Conservation (phyloP, 2,797 vertebrate species). For the Arnoldichthys spilopterus region DNA sequence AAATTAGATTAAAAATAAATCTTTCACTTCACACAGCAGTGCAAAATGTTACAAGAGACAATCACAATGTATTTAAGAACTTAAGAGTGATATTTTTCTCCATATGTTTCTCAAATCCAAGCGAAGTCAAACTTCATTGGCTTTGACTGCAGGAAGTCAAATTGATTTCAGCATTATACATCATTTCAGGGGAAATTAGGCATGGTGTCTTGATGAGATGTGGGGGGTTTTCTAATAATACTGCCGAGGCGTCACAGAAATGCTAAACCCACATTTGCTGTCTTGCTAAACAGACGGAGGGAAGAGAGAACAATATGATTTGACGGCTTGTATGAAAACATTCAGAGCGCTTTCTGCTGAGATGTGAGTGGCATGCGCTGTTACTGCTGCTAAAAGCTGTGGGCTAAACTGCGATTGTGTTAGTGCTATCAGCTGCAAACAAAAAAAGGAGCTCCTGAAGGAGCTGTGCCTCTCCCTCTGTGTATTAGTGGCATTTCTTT, state of each 20-base stretch:
- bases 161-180: neutral
- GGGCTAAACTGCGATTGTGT: constrained; percentile 63
- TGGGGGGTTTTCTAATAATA: constrained; percentile 1
- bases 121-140: neutral
- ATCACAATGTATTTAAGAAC: no score
- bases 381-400: constrained; percentile 66
- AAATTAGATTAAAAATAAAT: no score
- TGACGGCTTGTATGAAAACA: constrained; percentile 32
- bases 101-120: neutral
- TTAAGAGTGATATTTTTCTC: no score
- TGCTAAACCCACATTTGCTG: neutral
- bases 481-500: constrained; percentile 56
- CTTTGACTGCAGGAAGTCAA: neutral
- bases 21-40: no score
- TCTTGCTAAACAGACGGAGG: constrained; percentile 17
- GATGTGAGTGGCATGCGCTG: constrained; percentile 64
- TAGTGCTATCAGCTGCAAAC: constrained; percentile 47
- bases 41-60: no score
- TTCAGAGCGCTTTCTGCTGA: constrained; percentile 54
- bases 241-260: neutral
- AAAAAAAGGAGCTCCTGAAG: constrained; percentile 5
- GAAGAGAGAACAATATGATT: constrained; percentile 17
- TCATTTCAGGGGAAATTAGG: constrained; percentile 1
- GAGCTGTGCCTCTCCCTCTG: constrained; percentile 48
- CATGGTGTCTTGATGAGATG: neutral